phyloP scores from a whole-genome alignment of 1,140 invertebrate species.

The Drosophila tristis region DNA sequence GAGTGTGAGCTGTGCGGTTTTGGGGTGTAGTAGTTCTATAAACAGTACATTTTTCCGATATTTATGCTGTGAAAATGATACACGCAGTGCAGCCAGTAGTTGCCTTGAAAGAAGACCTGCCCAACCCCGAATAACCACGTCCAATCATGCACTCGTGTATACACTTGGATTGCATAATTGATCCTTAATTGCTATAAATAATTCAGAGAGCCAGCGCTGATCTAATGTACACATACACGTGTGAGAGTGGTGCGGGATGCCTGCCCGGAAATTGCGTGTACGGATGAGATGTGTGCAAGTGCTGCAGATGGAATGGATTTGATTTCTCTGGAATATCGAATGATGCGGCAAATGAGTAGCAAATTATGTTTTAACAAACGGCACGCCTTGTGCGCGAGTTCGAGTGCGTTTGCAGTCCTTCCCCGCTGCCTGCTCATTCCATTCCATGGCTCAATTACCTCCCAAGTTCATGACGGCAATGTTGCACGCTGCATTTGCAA shows the following conservation, averaged over 20 bases:
- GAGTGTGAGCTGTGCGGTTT: slow-evolving; percentile 55
- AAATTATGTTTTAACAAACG: slow-evolving; percentile 66
- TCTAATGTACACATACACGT: slow-evolving; percentile 22
- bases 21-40: slow-evolving; percentile 46
- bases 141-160: slow-evolving; percentile 42
- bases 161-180: slow-evolving; percentile 73
- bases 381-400: slow-evolving; percentile 37
- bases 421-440: slow-evolving; percentile 20
- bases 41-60: slow-evolving; percentile 64
- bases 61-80: slow-evolving; percentile 62
- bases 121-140: neutral
- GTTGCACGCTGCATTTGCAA: slow-evolving; percentile 73
- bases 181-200: slow-evolving; percentile 64
- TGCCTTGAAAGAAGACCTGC: slow-evolving; percentile 19
- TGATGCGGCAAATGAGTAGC: slow-evolving; percentile 77
- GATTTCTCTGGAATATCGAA: slow-evolving; percentile 68
- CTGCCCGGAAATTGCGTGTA: slow-evolving; percentile 53
- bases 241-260: slow-evolving; percentile 17
- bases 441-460: slow-evolving; percentile 63
- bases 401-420: neutral
- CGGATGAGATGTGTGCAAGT: slow-evolving; percentile 26
- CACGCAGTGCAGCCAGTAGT: slow-evolving; percentile 26
- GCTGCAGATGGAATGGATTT: slow-evolving; percentile 7
- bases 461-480: slow-evolving; percentile 71
- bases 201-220: slow-evolving; percentile 45